Evolutionary conservation across 1,140 invertebrate genomes (phyloP).

Genomic region (Apolygus lucorum): DNA sequence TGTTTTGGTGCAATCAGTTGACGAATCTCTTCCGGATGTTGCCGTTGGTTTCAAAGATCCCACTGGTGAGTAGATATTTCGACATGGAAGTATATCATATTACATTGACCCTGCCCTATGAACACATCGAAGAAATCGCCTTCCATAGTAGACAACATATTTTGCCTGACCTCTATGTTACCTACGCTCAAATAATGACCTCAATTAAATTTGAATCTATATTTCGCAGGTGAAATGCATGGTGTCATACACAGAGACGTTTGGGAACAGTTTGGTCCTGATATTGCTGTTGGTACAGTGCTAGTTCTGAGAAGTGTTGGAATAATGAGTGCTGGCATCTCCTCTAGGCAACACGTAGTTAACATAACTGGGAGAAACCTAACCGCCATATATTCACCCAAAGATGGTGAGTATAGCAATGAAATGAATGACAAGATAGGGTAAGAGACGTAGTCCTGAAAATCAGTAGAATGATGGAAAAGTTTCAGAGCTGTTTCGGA

Average conservation of each 20-base stretch:
- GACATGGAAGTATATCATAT: no score
- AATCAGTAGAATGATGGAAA: no score
- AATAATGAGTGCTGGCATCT: constrained; percentile 28
- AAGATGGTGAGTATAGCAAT: background rate
- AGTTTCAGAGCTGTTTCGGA: no score
- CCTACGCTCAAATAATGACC: no score
- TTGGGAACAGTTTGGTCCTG: constrained; percentile 30
- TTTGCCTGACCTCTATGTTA: no score
- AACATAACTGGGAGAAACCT: constrained; percentile 33
- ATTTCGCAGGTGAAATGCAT: constrained; percentile 33
- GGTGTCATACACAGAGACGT: constrained; percentile 33
- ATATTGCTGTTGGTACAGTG: constrained; percentile 30
- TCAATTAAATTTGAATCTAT: no score
- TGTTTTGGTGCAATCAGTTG: constrained; percentile 29
- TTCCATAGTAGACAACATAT: no score
- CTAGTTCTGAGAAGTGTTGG: constrained; percentile 32
- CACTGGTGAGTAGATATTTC: constrained; percentile 29
- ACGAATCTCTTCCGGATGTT: constrained; percentile 30
- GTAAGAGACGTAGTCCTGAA: no score
- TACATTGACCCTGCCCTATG: no score
- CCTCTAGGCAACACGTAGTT: constrained; percentile 30
- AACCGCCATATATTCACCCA: constrained; percentile 28
- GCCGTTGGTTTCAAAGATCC: constrained; percentile 29
- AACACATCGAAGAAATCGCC: no score
- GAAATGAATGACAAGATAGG: no score